A percentile compares a stretch with the other conserved stretches of the same genome.
These are phyloP conservation scores for Nibea coibor DNA, from an alignment of 2,113 vertebrate species.

Conservation along the genomic window DNA sequence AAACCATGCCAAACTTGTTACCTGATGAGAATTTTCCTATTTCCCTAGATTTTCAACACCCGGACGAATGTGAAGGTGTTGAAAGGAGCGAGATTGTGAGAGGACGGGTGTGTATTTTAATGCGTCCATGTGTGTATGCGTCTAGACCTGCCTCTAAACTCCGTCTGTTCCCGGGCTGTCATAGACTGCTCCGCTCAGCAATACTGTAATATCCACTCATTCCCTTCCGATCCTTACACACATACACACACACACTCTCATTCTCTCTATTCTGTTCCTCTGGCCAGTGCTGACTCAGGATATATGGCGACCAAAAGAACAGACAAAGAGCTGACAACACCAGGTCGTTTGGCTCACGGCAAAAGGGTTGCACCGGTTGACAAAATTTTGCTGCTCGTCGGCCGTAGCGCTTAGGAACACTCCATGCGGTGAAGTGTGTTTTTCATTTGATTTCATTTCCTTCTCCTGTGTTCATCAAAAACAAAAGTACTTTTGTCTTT, in stretches of 20 bases:
- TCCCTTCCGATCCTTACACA: slow-evolving; percentile 37
- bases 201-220: slow-evolving; percentile 65
- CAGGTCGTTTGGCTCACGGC: slow-evolving; percentile 55
- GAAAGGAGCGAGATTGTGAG: neutral
- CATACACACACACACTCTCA: slow-evolving; percentile 19
- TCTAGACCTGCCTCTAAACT: slow-evolving; percentile 16
- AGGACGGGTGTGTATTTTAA: neutral
- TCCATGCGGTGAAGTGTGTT: neutral
- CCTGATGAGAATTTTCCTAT: slow-evolving; percentile 43
- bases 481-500: neutral
- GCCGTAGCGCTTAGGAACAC: slow-evolving; percentile 4
- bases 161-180: slow-evolving; percentile 3
- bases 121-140: slow-evolving; percentile 18
- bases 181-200: slow-evolving; percentile 70
- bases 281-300: slow-evolving; percentile 71
- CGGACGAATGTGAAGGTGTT: slow-evolving; percentile 23
- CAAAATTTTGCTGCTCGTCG: slow-evolving; percentile 30
- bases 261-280: slow-evolving; percentile 40
- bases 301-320: slow-evolving; percentile 55
- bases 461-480: neutral
- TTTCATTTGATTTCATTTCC: slow-evolving; percentile 7
- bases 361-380: slow-evolving; percentile 45
- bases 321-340: slow-evolving; percentile 78
- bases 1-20: slow-evolving; percentile 28
- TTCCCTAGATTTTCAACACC: slow-evolving; percentile 39